Conservation (phyloP, 2,888 invertebrate species). For the Eristalis tenax region DNA sequence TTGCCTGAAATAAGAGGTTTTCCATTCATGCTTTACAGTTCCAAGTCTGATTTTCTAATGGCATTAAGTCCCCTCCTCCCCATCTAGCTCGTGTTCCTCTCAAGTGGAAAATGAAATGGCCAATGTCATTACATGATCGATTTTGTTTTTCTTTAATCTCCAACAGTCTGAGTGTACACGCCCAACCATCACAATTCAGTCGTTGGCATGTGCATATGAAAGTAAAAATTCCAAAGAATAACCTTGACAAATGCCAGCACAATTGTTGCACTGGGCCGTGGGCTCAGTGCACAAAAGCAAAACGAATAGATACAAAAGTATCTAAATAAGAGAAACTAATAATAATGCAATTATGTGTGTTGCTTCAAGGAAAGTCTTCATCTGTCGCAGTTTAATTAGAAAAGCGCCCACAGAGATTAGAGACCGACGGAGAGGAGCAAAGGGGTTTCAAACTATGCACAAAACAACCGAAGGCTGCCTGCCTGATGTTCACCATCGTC, state of each 20-base stretch:
- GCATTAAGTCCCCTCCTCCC: not conserved
- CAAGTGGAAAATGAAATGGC: constrained; percentile 43
- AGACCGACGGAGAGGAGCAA: not conserved
- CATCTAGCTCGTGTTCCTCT: constrained; percentile 21
- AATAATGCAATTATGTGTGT: constrained; percentile 21
- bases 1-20: not conserved
- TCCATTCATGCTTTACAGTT: not conserved
- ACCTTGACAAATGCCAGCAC: constrained; percentile 61
- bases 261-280: constrained; percentile 46
- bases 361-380: constrained; percentile 19
- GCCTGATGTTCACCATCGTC: not conserved
- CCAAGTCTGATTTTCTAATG: not conserved
- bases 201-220: constrained; percentile 26
- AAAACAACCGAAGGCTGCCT: not conserved
- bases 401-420: not conserved
- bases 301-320: not conserved
- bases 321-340: constrained; percentile 8
- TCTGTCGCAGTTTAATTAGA: not conserved
- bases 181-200: not conserved
- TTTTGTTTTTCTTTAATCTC: constrained; percentile 51
- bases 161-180: constrained; percentile 31
- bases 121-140: constrained; percentile 54
- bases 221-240: constrained; percentile 52
- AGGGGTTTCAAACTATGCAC: not conserved
- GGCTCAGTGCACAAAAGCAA: too few relatives aligned